Conservation (phyloP, 2,888 invertebrate species). For the Meiosimyza platycephala region DNA sequence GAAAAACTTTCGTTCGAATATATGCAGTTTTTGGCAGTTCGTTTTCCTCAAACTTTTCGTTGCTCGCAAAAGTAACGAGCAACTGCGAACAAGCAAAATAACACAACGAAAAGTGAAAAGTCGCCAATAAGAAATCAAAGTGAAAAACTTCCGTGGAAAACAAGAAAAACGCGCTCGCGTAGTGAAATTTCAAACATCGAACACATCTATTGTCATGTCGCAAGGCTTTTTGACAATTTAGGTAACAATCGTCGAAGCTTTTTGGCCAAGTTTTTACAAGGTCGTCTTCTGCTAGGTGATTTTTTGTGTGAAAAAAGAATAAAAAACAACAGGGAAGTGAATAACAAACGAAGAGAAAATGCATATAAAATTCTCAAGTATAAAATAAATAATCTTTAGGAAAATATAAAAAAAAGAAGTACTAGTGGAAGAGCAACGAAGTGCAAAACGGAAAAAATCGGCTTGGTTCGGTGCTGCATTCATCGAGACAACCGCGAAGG, state of each 20-base stretch:
- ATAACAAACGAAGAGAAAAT: background rate
- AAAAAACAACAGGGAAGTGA: background rate
- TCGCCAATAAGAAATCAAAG: background rate
- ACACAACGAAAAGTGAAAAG: background rate
- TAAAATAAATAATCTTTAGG: too few relatives aligned
- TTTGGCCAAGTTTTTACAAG: slow-evolving; percentile 10
- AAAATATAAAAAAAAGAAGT: too few relatives aligned
- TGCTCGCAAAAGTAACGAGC: background rate
- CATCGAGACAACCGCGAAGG: too few relatives aligned
- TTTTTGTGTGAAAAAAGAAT: slow-evolving; percentile 13
- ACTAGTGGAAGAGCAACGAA: too few relatives aligned
- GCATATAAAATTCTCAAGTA: too few relatives aligned
- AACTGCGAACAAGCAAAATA: slow-evolving; percentile 6
- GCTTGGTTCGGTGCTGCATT: too few relatives aligned
- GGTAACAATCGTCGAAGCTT: background rate
- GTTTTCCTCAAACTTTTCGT: too few relatives aligned
- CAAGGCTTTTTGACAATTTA: too few relatives aligned
- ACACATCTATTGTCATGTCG: background rate
- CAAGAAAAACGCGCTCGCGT: background rate
- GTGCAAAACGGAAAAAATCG: too few relatives aligned
- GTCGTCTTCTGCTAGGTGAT: slow-evolving; percentile 1
- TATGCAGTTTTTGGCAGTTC: too few relatives aligned
- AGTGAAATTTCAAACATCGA: slow-evolving; percentile 21
- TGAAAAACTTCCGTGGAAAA: slow-evolving; percentile 10
- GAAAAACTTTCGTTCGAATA: too few relatives aligned